Base-by-base conservation (phyloP, 2,113 vertebrate species). In the Nothoprocta perdicaria region DNA sequence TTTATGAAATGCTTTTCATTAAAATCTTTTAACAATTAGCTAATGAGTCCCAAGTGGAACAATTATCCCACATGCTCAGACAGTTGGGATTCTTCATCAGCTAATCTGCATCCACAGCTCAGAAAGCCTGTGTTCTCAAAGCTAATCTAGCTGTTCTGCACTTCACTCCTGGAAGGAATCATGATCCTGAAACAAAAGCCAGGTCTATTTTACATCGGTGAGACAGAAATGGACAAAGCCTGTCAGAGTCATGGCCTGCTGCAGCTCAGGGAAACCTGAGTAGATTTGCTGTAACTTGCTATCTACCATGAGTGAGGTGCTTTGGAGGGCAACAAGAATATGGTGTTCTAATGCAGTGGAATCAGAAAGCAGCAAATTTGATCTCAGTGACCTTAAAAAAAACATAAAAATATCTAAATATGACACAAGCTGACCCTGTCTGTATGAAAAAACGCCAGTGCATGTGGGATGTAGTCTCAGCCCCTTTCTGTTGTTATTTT, bases 41-140 rank as follows among this genome's bases (percentile, higher is more conserved):
- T 95, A 96, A 95, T 92, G 91, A 96, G 94, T 94, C 95, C 89
- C 96, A 89, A 85, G 93, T 94, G 96, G 81, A 94, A 93, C 73
- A 93, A 96, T 96, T 96, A 96, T 87, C 82, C 57, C 53, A 41
- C 66, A 69, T 33, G 82, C 67, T 13, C 65, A 60, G 76, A 26
- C 94, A 92, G 78, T 63, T 40, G 33, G 81, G 86, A 92, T 90
- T 87, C 84, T 80, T 95, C 85, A 92, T 69, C 63, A 86, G 82
- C 68, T 79, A 78, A 2, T 2, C 52, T n/a, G 72, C 60, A 74
- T 71, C 41, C 61, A 60, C 52, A 14, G 76, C 58, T 92, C 89
- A 38, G 89, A 81, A 88, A 72, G 72, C 82, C 80, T 23, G 52
- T 57, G 61, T 58, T 86, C 46, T 58, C 76, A 88, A 75, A 84